These are phyloP conservation scores for Psephotus haematonotus DNA, from an alignment of 2,113 vertebrate species.

Conservation along the genomic window DNA sequence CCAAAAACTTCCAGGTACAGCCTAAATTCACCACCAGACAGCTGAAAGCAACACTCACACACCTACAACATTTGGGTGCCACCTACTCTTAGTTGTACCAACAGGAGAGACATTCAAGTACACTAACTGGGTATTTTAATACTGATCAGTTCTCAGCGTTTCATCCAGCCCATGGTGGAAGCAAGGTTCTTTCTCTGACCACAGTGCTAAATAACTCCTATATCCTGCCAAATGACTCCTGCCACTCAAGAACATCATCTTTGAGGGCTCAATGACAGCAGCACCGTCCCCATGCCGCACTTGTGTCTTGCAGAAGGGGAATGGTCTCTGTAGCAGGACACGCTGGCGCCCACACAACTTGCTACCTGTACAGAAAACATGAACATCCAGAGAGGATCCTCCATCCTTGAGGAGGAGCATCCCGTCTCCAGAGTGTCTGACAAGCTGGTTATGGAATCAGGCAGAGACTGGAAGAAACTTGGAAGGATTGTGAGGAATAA, in stretches of 20 bases:
- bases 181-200: neutral
- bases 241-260: rapidly evolving
- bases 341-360: neutral
- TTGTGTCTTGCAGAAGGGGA: neutral
- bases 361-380: neutral
- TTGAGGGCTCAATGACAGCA: neutral
- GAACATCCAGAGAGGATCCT: neutral
- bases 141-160: neutral
- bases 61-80: neutral
- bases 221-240: neutral
- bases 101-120: neutral
- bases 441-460: neutral
- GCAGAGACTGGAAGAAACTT: neutral
- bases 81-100: neutral
- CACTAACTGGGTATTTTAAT: neutral
- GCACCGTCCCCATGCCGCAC: neutral
- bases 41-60: neutral
- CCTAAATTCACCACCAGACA: neutral
- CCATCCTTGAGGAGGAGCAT: neutral
- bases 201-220: neutral
- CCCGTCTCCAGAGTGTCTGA: neutral
- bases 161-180: neutral
- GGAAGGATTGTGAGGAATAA: neutral
- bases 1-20: neutral
- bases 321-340: rapidly evolving